phyloP scores from a whole-genome alignment of 2,797 vertebrate species.

The Cheirogaleus major region DNA sequence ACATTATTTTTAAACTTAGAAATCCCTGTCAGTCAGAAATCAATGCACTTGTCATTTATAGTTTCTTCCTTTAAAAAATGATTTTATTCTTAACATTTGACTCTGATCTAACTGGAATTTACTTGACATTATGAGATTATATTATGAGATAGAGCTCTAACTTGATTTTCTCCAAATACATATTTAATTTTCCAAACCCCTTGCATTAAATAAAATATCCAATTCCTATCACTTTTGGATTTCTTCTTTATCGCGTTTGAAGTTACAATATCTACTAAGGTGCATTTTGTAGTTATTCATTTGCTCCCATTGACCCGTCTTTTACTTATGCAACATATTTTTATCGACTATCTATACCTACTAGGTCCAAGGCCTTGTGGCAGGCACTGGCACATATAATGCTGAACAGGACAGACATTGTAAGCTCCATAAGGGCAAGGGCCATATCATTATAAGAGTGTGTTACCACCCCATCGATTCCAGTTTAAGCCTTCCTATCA shows the following conservation, averaged over 20 bases:
- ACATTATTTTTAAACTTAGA: constrained; percentile 17
- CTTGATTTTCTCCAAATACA: constrained; percentile 44
- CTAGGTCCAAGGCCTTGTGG: background rate
- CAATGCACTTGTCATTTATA: background rate
- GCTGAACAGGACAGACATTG: background rate
- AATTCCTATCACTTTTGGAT: constrained; percentile 5
- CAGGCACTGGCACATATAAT: background rate
- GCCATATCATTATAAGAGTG: background rate
- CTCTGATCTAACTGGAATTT: constrained; percentile 18
- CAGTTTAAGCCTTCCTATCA: background rate
- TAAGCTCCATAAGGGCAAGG: background rate
- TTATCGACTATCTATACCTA: background rate
- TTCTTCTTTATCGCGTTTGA: constrained; percentile 13
- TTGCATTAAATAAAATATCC: constrained; percentile 3
- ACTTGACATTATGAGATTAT: constrained; percentile 15
- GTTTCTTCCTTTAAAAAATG: constrained; percentile 31
- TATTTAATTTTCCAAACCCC: background rate
- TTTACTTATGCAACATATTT: constrained; percentile 9
- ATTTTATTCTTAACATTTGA: constrained; percentile 30
- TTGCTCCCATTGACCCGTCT: background rate
- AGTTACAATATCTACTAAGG: background rate
- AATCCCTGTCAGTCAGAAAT: constrained; percentile 10
- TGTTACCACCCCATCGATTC: background rate
- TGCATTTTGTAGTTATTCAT: constrained; percentile 29
- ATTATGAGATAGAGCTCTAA: background rate